Evolutionary conservation across 1,140 invertebrate species (phyloP).

Genomic region (Caerostris extrusa): DNA sequence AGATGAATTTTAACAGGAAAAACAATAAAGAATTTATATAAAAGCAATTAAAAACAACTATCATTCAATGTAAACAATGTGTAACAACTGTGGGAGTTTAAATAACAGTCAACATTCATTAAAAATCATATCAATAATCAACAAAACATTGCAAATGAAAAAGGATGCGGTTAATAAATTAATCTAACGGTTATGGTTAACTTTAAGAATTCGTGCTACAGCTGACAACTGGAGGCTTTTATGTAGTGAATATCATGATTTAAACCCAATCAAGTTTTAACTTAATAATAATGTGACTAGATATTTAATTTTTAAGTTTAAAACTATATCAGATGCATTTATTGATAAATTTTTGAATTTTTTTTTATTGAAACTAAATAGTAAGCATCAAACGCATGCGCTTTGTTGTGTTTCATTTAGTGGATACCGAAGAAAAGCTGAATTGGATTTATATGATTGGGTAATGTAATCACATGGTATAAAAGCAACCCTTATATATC

Average conservation of each 20-base stretch:
- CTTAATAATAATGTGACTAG: too few species aligned
- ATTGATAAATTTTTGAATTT: too few species aligned
- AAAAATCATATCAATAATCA: slow-evolving; percentile 52
- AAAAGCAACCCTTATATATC: not conserved
- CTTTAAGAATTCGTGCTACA: too few species aligned
- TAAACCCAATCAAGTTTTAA: too few species aligned
- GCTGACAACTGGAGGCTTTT: not conserved
- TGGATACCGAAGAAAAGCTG: not conserved
- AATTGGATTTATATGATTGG: not conserved
- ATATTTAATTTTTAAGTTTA: too few species aligned
- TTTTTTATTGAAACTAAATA: not conserved
- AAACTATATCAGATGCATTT: too few species aligned
- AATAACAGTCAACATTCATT: slow-evolving; percentile 43
- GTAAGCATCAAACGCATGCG: not conserved
- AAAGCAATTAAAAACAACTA: not conserved
- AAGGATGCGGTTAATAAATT: slow-evolving; percentile 53
- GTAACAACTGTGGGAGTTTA: not conserved
- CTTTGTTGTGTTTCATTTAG: not conserved
- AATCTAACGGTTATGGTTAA: not conserved
- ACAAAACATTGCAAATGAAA: slow-evolving; percentile 57
- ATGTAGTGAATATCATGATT: not conserved
- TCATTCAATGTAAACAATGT: not conserved
- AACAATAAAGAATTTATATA: slow-evolving; percentile 2
- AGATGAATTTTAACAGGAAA: not conserved
- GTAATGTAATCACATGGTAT: not conserved